Base-by-base conservation (phyloP, 2,113 vertebrate species). In the Zapus hudsonius region DNA sequence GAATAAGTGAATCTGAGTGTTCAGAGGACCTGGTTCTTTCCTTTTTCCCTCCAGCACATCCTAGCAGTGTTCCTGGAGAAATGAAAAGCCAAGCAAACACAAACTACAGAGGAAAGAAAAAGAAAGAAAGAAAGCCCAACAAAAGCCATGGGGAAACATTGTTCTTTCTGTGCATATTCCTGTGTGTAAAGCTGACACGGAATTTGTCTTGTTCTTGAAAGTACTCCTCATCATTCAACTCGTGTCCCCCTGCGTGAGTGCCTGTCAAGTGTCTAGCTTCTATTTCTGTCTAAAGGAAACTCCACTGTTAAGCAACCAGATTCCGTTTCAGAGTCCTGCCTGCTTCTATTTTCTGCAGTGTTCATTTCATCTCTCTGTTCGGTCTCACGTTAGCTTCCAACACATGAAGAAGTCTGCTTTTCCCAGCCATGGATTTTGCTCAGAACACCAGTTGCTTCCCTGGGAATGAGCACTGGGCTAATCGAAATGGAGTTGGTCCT, bases 261-360 rank as follows among this genome's bases (percentile, higher is more conserved):
- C 96, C 84, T 93, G 85, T 97, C 96, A 96, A 97, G 93, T 59
- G 38, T 94, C 95, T 89, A 94, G 83, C 88, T 97, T 97, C 96
- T 95, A 78, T 92, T 84, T 97, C 91, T 89, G 82, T 89, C 42
- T 33, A 57, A 85, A 96, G 94, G 95, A 96, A 97, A 91, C 96
- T 91, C 69, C 87, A 44, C 36, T 91, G 52, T 40, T 88, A 82
- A 89, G 94, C 92, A 97, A 92, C 86, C 63, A 64, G 82, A 87
- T 96, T 91, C 89, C 84, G 61, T 95, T 96, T 94, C 81, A 94
- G 36, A 64, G 84, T 93, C 95, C 95, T 90, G 70, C 95, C 95
- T 90, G 70, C 96, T 97, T 98, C 97, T 97, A 63, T n/a, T 96
- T 95, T 91, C 81, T 93, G 75, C 96, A 91, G 93, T 7, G 76